Conservation (phyloP, 2,888 invertebrate species). For the Drosophila pseudotakahashii region DNA sequence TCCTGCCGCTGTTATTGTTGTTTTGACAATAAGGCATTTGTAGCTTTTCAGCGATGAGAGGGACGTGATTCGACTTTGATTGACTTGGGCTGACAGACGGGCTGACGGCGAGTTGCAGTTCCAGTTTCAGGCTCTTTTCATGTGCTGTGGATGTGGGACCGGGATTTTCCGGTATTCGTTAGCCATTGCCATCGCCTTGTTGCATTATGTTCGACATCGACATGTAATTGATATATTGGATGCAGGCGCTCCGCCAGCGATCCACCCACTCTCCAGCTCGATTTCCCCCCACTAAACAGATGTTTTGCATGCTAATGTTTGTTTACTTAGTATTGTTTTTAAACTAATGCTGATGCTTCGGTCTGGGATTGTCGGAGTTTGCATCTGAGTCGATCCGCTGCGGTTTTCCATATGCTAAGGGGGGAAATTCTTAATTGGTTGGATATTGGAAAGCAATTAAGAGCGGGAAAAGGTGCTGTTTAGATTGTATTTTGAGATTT, state of each 20-base stretch:
- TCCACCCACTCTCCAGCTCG: slow-evolving; percentile 10
- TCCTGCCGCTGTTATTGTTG: slow-evolving; percentile 47
- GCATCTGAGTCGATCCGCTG: slow-evolving; percentile 28
- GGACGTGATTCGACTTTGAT: slow-evolving; percentile 57
- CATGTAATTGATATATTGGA: slow-evolving; percentile 75
- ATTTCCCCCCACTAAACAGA: slow-evolving; percentile 49
- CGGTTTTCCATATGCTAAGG: slow-evolving; percentile 46
- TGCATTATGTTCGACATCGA: slow-evolving; percentile 68
- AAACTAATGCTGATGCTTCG: slow-evolving; percentile 65
- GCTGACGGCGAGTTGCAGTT: slow-evolving; percentile 19
- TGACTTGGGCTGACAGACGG: slow-evolving; percentile 68
- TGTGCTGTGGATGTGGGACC: neutral
- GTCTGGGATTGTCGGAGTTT: slow-evolving; percentile 25
- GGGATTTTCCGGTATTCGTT: slow-evolving; percentile 70
- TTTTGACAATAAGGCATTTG: slow-evolving; percentile 83
- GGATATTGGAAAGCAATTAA: slow-evolving; percentile 39
- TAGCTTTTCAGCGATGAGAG: slow-evolving; percentile 73
- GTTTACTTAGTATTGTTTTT: slow-evolving; percentile 64
- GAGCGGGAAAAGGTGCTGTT: slow-evolving; percentile 4
- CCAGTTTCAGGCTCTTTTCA: slow-evolving; percentile 19
- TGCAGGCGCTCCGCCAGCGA: slow-evolving; percentile 40
- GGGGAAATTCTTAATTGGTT: slow-evolving; percentile 39
- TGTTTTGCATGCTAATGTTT: slow-evolving; percentile 64
- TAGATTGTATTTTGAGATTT: too few relatives aligned
- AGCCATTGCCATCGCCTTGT: slow-evolving; percentile 48